These are phyloP conservation scores for Onychomys arenicola DNA, from an alignment of 2,797 vertebrate genomes.

Conservation along the genomic window DNA sequence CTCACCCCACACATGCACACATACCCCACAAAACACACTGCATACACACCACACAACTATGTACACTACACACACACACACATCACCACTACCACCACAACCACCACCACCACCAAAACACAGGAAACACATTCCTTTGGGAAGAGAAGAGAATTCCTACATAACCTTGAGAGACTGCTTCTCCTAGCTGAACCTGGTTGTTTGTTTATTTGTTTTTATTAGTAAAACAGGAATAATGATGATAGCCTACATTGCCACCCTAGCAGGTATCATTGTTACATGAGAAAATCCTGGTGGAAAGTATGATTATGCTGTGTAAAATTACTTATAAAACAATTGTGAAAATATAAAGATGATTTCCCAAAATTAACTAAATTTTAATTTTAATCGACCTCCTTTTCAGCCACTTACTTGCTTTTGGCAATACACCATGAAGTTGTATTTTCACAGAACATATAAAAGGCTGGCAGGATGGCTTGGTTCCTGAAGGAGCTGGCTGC, in stretches of 20 bases:
- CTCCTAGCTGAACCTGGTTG: not conserved
- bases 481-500: not conserved
- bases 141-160: not conserved
- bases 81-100: not conserved
- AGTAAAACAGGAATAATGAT: conserved; percentile 20
- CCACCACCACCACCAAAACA: not conserved
- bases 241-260: not conserved
- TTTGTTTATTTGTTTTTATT: not conserved
- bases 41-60: not conserved
- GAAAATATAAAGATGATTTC: not conserved
- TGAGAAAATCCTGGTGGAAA: conserved; percentile 41
- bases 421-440: not conserved
- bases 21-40: not conserved
- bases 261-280: not conserved
- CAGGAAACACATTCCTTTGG: not conserved
- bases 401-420: not conserved
- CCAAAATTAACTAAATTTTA: conserved; percentile 41
- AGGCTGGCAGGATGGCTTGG: not conserved
- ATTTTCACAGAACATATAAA: not conserved
- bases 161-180: not conserved
- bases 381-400: conserved; percentile 17
- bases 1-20: not conserved
- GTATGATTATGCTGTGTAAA: not conserved
- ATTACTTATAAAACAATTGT: conserved; percentile 16
- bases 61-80: not conserved